These are phyloP conservation scores for Trachelus troglodyta DNA, from an alignment of 2,888 invertebrate species.

Conservation along the genomic window DNA sequence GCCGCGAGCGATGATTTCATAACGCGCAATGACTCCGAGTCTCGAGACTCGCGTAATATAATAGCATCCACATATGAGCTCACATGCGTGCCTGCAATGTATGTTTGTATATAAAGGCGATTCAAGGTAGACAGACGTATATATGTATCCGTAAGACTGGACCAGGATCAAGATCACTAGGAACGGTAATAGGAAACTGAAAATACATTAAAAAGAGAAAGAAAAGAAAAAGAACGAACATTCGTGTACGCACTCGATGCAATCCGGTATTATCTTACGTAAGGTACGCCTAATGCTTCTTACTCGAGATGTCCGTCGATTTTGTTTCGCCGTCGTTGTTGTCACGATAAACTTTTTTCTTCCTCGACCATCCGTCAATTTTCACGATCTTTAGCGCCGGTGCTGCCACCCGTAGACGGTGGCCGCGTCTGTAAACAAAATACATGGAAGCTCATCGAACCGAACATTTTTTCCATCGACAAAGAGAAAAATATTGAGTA, in stretches of 20 bases:
- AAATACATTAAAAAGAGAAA: not conserved
- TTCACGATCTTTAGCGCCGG: not conserved
- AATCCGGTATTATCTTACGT: not conserved
- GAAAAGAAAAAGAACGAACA: not conserved
- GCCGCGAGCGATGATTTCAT: slow-evolving; percentile 61
- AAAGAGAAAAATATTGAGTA: not conserved
- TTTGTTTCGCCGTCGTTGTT: not conserved
- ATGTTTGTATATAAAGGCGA: not conserved
- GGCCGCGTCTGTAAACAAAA: not conserved
- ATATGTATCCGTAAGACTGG: not conserved
- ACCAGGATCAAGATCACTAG: not conserved
- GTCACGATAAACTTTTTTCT: not conserved
- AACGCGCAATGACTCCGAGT: slow-evolving; percentile 38
- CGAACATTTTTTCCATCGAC: not conserved
- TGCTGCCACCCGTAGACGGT: not conserved
- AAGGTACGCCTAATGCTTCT: not conserved
- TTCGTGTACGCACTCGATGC: not conserved
- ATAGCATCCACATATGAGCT: not conserved
- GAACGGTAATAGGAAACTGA: not conserved
- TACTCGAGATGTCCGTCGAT: not conserved
- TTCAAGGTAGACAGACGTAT: not conserved
- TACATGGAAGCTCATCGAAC: not conserved
- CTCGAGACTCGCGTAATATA: slow-evolving; percentile 1
- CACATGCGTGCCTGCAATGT: not conserved
- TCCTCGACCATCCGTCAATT: not conserved